Evolutionary conservation across 2,888 invertebrate genomes (phyloP), one percentile per base, ranked within the genome.

Genomic region (Quadroppia sp.): DNA sequence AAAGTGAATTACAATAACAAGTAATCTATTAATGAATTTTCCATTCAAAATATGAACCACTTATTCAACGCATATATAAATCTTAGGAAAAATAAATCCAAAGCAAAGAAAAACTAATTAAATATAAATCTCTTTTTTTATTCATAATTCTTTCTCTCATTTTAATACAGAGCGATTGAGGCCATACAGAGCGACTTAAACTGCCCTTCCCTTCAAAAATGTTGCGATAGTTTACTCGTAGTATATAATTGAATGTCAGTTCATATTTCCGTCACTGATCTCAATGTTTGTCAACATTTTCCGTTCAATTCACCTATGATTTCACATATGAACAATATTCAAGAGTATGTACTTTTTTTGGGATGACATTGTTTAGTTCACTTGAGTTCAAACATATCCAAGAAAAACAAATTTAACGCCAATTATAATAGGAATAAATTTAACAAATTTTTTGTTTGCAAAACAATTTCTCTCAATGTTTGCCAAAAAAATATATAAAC

Each of bases 341-440:
- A n/a, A n/a, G n/a, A n/a, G n/a, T n/a, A n/a, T n/a, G n/a, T n/a
- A 15, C 45, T 45, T 11, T 15, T 45, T 45, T 45, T 45, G 36
- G 4, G 36, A 4, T 7, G 9, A 36, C 4, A 36, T 36, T 36
- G 36, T 36, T 7, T 36, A 7, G 4, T 36, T 36, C 36, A 36
- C 36, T 36, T 36, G 9, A 7, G 4, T 36, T 4, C 36, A 36
- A 9, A 36, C 9, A 36, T 36, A 7, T 48, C 15, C 48, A 48
- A 15, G 59, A 30, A 30, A 9, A 3, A 59, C 17, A 59, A 59
- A 59, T 30, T 59, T 59, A 59, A 59, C 59, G 59, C 30, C 59
- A 59, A 59, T 59, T 59, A 59, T 25, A 59, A 59, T n/a, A n/a
- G n/a, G n/a, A n/a, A n/a, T 59, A 30, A 20, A 53, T 53, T 53